Evolutionary conservation across 1,140 invertebrate genomes (phyloP).

Genomic region (Latrodectus geometricus): DNA sequence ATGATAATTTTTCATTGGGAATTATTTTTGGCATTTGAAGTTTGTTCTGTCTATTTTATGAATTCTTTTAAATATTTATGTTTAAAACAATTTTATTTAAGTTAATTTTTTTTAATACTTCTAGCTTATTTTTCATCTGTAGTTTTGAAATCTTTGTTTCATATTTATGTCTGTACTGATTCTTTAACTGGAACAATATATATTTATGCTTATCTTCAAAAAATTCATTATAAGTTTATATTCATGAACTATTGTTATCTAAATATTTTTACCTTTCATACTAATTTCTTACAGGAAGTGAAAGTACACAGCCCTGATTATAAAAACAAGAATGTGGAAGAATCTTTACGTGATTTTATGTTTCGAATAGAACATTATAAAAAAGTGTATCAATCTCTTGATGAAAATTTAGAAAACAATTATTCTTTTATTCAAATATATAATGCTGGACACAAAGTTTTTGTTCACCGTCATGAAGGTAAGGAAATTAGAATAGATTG

Average conservation of each 20-base stretch:
- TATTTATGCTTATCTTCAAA: no score
- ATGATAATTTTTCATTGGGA: no score
- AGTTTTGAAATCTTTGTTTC: no score
- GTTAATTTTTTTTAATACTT: no score
- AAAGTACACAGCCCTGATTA: conserved; percentile 99
- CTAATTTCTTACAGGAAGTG: conserved; percentile 79
- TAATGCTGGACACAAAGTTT: conserved; percentile 90
- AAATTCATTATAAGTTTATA: no score
- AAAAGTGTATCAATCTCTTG: conserved; percentile 89
- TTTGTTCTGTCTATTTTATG: no score
- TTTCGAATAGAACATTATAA: conserved; percentile 96
- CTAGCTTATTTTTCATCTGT: no score
- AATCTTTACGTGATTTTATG: conserved; percentile 94
- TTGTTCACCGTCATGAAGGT: conserved; percentile 92
- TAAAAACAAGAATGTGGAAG: conserved; percentile 90
- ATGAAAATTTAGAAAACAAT: conserved; percentile 76
- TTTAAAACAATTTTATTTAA: no score
- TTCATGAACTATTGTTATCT: not conserved
- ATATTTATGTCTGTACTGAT: no score
- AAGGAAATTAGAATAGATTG: not conserved
- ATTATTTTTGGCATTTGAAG: no score
- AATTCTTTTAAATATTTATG: no score
- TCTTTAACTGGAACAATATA: no score
- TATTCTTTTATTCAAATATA: conserved; percentile 95
- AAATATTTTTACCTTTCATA: not conserved